phyloP scores from a whole-genome alignment of 2,888 invertebrate species.

The Cecidostiba fungosa region DNA sequence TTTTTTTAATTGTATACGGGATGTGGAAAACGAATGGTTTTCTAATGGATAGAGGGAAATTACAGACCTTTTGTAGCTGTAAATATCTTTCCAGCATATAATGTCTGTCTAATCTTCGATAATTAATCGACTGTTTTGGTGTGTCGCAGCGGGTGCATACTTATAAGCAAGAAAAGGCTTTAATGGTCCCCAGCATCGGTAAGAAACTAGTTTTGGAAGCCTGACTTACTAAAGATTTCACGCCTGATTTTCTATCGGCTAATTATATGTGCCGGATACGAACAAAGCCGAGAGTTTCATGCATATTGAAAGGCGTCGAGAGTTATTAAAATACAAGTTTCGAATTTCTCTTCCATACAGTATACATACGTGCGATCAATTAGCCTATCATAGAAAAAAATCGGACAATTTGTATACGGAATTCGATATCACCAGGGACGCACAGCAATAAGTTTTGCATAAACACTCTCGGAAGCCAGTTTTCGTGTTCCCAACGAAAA shows the following conservation, averaged over 20 bases:
- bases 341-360: background rate
- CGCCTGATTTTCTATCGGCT: conserved; percentile 45
- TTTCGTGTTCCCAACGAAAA: conserved; percentile 24
- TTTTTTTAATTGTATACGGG: too few relatives aligned
- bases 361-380: background rate
- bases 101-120: conserved; percentile 43
- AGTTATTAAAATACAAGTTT: conserved; percentile 2
- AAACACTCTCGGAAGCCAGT: background rate
- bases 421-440: background rate
- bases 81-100: conserved; percentile 48
- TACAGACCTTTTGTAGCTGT: conserved; percentile 27
- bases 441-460: background rate
- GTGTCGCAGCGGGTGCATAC: background rate
- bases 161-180: conserved; percentile 1
- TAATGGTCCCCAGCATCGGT: conserved; percentile 2
- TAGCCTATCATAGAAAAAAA: background rate
- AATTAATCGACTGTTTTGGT: conserved; percentile 56
- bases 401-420: background rate
- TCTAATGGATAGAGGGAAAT: conserved; percentile 18
- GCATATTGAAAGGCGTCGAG: conserved; percentile 4
- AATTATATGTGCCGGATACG: background rate
- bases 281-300: conserved; percentile 16
- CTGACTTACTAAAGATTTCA: conserved; percentile 47
- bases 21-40: conserved; percentile 16
- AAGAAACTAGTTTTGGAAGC: conserved; percentile 41